phyloP scores from a whole-genome alignment of 2,888 invertebrate species.

The Brachyptera putata region DNA sequence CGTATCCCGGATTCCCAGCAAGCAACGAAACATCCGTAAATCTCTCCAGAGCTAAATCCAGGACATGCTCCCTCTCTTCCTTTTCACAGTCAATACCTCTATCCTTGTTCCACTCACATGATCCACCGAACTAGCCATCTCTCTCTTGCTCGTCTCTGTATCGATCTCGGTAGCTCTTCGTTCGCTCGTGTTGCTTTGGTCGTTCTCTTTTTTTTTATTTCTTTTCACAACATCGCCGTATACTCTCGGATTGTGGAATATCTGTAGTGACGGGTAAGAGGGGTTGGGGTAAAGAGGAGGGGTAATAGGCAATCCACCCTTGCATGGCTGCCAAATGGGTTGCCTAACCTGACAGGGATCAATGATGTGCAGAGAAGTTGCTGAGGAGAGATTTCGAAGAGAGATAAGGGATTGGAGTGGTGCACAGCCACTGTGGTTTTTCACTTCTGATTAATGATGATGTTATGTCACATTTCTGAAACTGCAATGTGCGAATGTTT shows the following conservation, averaged over 20 bases:
- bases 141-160: constrained; percentile 1
- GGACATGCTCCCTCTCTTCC: neutral
- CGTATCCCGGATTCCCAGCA: constrained; percentile 4
- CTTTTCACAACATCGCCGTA: constrained; percentile 1
- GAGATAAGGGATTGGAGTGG: neutral
- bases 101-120: too few species aligned
- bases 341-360: constrained; percentile 2
- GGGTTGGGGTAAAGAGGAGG: too few species aligned
- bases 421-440: too few species aligned
- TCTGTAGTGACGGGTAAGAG: too few species aligned
- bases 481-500: too few species aligned
- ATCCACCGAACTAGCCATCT: too few species aligned
- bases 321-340: constrained; percentile 7
- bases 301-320: neutral
- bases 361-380: neutral
- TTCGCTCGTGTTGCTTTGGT: constrained; percentile 8
- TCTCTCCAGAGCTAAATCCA: neutral
- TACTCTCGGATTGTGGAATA: neutral
- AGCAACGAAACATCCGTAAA: constrained; percentile 2
- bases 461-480: too few species aligned
- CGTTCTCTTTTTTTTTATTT: too few species aligned
- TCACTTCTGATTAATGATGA: too few species aligned
- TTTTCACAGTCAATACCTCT: neutral
- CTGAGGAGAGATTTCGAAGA: neutral
- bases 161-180: constrained; percentile 3